phyloP scores from a whole-genome alignment of 2,113 vertebrate genomes.

The Aramus guarauna region DNA sequence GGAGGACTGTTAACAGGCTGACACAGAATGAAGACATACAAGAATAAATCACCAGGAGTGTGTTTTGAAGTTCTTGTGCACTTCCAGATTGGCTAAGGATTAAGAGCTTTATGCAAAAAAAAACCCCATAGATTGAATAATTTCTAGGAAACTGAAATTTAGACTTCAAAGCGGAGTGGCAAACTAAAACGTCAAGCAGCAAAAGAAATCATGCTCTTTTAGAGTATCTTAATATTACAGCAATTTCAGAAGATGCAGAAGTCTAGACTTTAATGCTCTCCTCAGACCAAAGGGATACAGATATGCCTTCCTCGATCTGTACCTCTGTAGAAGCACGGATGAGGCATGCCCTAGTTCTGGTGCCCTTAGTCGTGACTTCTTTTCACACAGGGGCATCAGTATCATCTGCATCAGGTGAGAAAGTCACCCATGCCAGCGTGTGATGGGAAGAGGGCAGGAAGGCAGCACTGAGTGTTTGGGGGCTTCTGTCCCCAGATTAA shows the following conservation, averaged over 20 bases:
- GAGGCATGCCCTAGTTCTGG: not conserved
- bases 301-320: not conserved
- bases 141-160: conserved; percentile 2
- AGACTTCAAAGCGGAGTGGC: not conserved
- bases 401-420: not conserved
- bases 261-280: not conserved
- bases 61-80: not conserved
- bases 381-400: not conserved
- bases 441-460: not conserved
- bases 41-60: not conserved
- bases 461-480: not conserved
- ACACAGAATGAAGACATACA: not conserved
- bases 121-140: not conserved
- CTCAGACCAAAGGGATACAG: not conserved
- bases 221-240: not conserved
- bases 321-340: not conserved
- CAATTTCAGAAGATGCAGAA: not conserved
- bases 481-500: not conserved
- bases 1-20: not conserved
- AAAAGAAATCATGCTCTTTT: not conserved
- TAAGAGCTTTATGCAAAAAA: not conserved
- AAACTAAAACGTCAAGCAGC: not conserved
- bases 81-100: not conserved
- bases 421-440: not conserved
- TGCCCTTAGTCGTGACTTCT: not conserved